These are phyloP conservation scores for Trachythela sp. DNA, from an alignment of 64 coral and sea anemone genomes.

Conservation along the genomic window DNA sequence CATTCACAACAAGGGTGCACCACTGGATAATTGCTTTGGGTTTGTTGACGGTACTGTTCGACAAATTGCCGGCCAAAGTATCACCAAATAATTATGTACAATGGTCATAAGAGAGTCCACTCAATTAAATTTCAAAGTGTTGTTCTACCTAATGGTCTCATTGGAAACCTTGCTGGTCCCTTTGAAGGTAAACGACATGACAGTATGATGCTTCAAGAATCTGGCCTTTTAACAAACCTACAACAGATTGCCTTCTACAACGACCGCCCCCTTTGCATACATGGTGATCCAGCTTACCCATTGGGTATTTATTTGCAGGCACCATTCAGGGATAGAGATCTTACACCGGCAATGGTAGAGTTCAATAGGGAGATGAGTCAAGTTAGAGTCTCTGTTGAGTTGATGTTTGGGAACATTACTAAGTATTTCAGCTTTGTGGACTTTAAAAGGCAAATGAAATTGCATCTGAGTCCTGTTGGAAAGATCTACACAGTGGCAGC, in stretches of 20 bases:
- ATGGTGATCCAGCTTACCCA: conserved; percentile 29
- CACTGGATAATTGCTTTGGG: too few species aligned
- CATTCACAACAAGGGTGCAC: too few species aligned
- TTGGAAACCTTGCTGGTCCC: too few species aligned
- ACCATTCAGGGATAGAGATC: not conserved
- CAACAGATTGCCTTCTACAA: not conserved
- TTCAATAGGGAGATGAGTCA: conserved; percentile 29
- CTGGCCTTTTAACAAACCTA: not conserved
- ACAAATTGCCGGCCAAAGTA: too few species aligned
- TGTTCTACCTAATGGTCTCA: too few species aligned
- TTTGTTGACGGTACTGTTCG: too few species aligned
- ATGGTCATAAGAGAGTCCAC: too few species aligned
- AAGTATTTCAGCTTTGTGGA: conserved; percentile 32
- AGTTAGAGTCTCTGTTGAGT: conserved; percentile 18
- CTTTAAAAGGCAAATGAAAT: conserved; percentile 8
- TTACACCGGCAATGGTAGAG: not conserved
- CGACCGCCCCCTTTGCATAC: not conserved
- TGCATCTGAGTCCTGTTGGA: conserved; percentile 17
- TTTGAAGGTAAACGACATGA: not conserved
- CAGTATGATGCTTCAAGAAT: not conserved
- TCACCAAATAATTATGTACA: too few species aligned
- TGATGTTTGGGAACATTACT: conserved; percentile 26
- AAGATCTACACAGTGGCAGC: not conserved
- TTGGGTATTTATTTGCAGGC: not conserved
- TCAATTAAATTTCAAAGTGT: too few species aligned